Percentiles rank a stretch among this genome's conserved stretches.
These are phyloP conservation scores for Drosophila algonquin DNA, from an alignment of 2,888 invertebrate genomes.

Conservation along the genomic window DNA sequence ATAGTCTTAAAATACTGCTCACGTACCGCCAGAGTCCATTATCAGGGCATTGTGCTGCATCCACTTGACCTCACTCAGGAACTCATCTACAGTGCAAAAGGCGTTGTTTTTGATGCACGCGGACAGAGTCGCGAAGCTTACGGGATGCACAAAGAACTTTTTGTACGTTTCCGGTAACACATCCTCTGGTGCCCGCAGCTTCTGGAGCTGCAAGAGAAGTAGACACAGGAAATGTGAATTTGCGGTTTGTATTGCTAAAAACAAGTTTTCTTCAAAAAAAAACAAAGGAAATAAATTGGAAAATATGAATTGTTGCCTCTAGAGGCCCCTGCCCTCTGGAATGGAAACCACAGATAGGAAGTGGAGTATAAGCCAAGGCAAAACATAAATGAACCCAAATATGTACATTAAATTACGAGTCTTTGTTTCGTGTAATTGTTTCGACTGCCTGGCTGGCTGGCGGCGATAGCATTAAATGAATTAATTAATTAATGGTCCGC, in stretches of 20 bases:
- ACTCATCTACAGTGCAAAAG: constrained; percentile 95
- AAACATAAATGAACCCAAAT: not conserved
- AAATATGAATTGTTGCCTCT: not conserved
- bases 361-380: not conserved
- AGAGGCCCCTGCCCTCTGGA: too few species aligned
- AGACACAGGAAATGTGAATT: constrained; percentile 5
- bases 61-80: constrained; percentile 96
- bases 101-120: constrained; percentile 89
- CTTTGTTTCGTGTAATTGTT: constrained; percentile 53
- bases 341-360: constrained; percentile 4
- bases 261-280: constrained; percentile 58
- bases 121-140: constrained; percentile 91
- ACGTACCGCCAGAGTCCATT: constrained; percentile 88
- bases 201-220: constrained; percentile 46
- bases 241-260: constrained; percentile 52
- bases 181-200: constrained; percentile 61
- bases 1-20: not conserved
- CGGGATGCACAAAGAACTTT: constrained; percentile 93
- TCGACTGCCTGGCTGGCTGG: constrained; percentile 48
- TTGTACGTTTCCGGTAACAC: constrained; percentile 61
- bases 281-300: too few species aligned
- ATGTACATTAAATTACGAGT: not conserved
- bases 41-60: constrained; percentile 96
- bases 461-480: constrained; percentile 61
- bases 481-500: constrained; percentile 56